Percentiles rank a stretch among this genome's conserved stretches.
phyloP scores from a whole-genome alignment of 2,113 vertebrate genomes.

The Rhynchomys soricoides region DNA sequence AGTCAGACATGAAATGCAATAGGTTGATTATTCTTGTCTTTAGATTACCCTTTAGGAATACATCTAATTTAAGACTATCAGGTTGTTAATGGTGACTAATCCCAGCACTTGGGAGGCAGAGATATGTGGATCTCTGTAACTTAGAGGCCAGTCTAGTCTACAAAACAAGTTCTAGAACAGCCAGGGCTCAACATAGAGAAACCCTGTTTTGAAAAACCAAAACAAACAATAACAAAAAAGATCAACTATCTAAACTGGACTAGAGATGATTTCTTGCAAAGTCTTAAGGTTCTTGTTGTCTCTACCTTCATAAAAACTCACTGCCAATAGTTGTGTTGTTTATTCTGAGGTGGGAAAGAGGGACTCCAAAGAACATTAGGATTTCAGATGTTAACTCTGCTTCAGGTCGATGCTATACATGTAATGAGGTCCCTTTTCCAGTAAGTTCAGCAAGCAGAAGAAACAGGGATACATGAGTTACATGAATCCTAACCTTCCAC shows the following conservation, averaged over 20 bases:
- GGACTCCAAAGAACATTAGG: neutral
- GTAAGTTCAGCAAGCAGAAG: neutral
- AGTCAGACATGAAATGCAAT: neutral
- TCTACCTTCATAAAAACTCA: conserved; percentile 8
- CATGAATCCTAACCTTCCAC: neutral
- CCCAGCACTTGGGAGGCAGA: neutral
- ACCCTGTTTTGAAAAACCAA: neutral
- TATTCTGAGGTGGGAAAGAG: conserved; percentile 6
- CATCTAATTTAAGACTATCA: neutral
- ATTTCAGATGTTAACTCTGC: conserved; percentile 9
- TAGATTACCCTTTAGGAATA: conserved; percentile 8
- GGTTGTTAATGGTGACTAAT: neutral
- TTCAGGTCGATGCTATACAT: conserved; percentile 1
- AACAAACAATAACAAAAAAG: neutral
- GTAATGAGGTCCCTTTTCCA: neutral
- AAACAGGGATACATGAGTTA: neutral
- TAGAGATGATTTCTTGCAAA: neutral
- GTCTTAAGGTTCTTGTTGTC: neutral
- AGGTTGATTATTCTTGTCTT: neutral
- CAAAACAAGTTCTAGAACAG: neutral
- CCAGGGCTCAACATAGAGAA: neutral
- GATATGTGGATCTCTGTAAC: neutral
- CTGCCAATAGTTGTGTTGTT: neutral
- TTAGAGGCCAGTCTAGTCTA: neutral
- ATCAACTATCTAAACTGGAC: conserved; percentile 10